These are phyloP conservation scores for Heterohyrax brucei DNA, from an alignment of 2,797 vertebrate species.

Conservation along the genomic window DNA sequence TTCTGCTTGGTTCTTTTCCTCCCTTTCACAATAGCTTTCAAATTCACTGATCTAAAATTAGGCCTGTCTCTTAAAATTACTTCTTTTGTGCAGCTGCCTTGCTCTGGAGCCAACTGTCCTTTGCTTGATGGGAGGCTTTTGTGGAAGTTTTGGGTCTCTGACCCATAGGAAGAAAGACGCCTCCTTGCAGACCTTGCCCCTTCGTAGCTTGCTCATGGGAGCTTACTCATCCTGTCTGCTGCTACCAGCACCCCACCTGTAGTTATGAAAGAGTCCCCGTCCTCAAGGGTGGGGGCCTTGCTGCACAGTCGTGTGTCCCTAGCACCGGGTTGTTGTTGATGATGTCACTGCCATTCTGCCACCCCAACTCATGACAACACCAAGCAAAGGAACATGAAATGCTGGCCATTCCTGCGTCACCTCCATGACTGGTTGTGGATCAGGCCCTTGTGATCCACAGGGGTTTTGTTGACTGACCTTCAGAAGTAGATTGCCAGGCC, in stretches of 20 bases:
- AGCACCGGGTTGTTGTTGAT: too few species aligned
- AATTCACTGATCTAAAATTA: slow-evolving; percentile 51
- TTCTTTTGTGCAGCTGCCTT: not conserved
- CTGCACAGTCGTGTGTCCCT: not conserved
- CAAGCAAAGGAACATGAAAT: not conserved
- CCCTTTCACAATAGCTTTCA: not conserved
- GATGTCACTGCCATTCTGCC: too few species aligned
- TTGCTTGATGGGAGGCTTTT: not conserved
- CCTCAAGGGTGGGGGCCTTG: too few species aligned
- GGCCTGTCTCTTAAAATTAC: slow-evolving; percentile 21
- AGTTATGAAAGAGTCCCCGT: accelerated
- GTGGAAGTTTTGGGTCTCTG: not conserved
- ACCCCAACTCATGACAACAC: not conserved
- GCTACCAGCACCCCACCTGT: too few species aligned
- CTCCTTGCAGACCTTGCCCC: not conserved
- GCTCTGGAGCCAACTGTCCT: not conserved
- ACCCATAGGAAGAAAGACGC: not conserved
- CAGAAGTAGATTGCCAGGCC: not conserved
- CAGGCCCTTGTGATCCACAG: too few species aligned
- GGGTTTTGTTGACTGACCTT: not conserved
- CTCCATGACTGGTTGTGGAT: too few species aligned
- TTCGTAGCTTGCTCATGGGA: accelerated
- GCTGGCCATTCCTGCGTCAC: too few species aligned
- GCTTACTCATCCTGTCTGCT: too few species aligned
- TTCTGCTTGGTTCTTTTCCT: not conserved